Evolutionary conservation across 2,888 invertebrate species (phyloP).

Genomic region (Drosophila affinis): DNA sequence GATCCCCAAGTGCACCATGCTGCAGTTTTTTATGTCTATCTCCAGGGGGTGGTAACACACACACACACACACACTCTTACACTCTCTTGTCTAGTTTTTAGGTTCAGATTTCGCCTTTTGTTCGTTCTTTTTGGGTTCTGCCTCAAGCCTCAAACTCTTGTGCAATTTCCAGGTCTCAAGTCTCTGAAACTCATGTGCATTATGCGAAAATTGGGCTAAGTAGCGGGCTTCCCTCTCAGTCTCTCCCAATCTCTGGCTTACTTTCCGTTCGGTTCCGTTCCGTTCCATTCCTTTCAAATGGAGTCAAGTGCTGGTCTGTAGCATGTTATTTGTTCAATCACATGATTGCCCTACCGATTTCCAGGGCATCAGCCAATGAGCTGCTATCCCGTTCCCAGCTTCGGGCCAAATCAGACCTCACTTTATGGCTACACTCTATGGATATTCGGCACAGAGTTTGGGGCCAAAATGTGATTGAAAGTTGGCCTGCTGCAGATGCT

Average conservation of each 20-base stretch:
- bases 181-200: slow-evolving; percentile 67
- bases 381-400: slow-evolving; percentile 50
- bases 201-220: slow-evolving; percentile 76
- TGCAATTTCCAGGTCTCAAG: slow-evolving; percentile 36
- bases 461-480: slow-evolving; percentile 50
- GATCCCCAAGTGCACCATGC: slow-evolving; percentile 3
- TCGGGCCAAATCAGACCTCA: slow-evolving; percentile 8
- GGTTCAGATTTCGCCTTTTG: slow-evolving; percentile 36
- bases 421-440: neutral
- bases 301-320: slow-evolving; percentile 69
- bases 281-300: slow-evolving; percentile 56
- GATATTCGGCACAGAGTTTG: slow-evolving; percentile 29
- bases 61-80: slow-evolving; percentile 18
- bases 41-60: slow-evolving; percentile 62
- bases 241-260: slow-evolving; percentile 11
- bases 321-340: slow-evolving; percentile 73
- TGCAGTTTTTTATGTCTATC: slow-evolving; percentile 54
- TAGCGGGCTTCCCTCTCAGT: slow-evolving; percentile 52
- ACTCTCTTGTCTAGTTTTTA: slow-evolving; percentile 44
- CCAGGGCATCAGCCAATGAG: slow-evolving; percentile 37
- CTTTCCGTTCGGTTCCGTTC: slow-evolving; percentile 14
- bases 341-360: slow-evolving; percentile 62
- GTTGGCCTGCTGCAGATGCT: slow-evolving; percentile 11
- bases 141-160: slow-evolving; percentile 33
- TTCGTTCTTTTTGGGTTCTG: slow-evolving; percentile 56